Evolutionary conservation across 2,888 invertebrate species (phyloP).

Genomic region (Ophion costatus): DNA sequence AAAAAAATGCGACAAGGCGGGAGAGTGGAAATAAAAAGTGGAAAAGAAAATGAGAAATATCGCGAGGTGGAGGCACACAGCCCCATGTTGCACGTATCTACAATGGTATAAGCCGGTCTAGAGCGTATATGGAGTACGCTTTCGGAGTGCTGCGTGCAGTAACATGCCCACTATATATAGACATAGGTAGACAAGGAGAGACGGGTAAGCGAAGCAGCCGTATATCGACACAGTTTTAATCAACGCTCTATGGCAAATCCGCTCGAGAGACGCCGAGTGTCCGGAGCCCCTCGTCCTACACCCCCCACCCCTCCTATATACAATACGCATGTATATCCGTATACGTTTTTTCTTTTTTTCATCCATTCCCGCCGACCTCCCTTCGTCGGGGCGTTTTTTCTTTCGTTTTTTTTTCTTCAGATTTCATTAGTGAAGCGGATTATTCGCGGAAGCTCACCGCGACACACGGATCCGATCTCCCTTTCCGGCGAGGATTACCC

Average conservation of each 20-base stretch:
- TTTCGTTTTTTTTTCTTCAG: constrained; percentile 75
- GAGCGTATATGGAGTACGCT: constrained; percentile 30
- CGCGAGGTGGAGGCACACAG: constrained; percentile 17
- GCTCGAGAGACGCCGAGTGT: constrained; percentile 65
- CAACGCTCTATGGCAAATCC: constrained; percentile 81
- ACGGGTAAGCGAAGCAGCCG: constrained; percentile 72
- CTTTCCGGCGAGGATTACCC: constrained; percentile 77
- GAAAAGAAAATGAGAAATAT: constrained; percentile 59
- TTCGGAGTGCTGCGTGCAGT: constrained; percentile 46
- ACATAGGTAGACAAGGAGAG: constrained; percentile 1
- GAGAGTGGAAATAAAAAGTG: not conserved
- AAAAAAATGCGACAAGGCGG: constrained; percentile 22
- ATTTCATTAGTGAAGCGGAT: constrained; percentile 82
- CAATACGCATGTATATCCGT: constrained; percentile 54
- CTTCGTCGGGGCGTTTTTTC: constrained; percentile 66
- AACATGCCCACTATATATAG: constrained; percentile 40
- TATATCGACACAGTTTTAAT: constrained; percentile 81
- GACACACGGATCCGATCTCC: constrained; percentile 60
- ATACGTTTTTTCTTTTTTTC: constrained; percentile 51
- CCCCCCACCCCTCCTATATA: too few relatives aligned
- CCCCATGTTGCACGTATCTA: not conserved
- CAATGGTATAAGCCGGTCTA: constrained; percentile 42
- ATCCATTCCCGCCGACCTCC: constrained; percentile 60
- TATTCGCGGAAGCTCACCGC: constrained; percentile 70
- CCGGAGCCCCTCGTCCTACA: too few relatives aligned